These are phyloP conservation scores for Oncorhynchus kisutch DNA, from an alignment of 2,113 vertebrate genomes.

Conservation along the genomic window DNA sequence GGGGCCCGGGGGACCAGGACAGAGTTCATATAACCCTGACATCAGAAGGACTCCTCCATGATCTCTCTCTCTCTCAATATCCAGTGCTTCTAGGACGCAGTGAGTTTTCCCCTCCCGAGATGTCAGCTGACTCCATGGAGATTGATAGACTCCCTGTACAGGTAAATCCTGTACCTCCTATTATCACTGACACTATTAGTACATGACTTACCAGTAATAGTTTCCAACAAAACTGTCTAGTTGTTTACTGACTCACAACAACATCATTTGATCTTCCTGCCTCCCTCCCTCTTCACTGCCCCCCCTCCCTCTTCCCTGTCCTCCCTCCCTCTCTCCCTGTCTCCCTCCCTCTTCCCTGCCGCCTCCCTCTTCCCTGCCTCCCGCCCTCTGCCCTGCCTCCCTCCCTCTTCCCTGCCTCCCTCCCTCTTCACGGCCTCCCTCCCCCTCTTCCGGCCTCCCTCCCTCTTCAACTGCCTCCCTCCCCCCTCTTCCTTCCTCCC, in stretches of 20 bases:
- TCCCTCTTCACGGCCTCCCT: background rate
- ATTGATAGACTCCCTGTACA: constrained; percentile 97
- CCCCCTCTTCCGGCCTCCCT: background rate
- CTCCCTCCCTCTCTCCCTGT: background rate
- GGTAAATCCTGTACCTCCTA: constrained; percentile 69
- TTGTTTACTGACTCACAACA: too few relatives aligned
- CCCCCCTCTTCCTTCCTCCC: background rate
- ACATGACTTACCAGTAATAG: background rate
- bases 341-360: background rate
- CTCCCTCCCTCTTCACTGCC: constrained; percentile 22
- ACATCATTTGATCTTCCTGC: background rate
- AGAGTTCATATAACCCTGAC: too few relatives aligned
- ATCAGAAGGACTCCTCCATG: too few relatives aligned
- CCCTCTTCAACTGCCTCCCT: too few relatives aligned
- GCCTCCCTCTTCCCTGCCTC: too few relatives aligned
- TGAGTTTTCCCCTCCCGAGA: constrained; percentile 58
- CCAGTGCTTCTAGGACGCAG: constrained; percentile 29
- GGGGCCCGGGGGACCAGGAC: too few relatives aligned
- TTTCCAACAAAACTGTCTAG: background rate
- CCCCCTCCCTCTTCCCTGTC: too few relatives aligned
- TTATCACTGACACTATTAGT: too few relatives aligned
- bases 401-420: constrained; percentile 12
- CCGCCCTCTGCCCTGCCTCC: constrained; percentile 17
- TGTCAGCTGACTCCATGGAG: constrained; percentile 92
- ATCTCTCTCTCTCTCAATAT: constrained; percentile 10